These are phyloP conservation scores for Leucopsar rothschildi DNA, from an alignment of 2,113 vertebrate genomes.

Conservation along the genomic window DNA sequence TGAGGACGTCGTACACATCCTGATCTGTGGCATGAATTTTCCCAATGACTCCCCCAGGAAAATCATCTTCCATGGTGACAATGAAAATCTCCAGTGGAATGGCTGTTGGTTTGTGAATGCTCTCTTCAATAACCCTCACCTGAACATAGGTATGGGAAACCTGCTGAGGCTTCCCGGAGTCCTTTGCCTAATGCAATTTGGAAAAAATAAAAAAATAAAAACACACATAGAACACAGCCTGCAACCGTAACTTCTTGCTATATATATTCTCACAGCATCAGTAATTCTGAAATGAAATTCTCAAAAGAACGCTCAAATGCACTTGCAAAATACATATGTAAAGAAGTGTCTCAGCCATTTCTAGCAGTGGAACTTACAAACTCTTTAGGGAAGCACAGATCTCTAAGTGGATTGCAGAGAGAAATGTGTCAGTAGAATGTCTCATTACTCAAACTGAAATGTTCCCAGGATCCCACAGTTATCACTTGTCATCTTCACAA, in stretches of 20 bases:
- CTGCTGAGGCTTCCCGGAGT: constrained; percentile 88
- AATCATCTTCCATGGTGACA: constrained; percentile 97
- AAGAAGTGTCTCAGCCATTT: constrained; percentile 1
- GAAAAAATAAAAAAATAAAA: neutral
- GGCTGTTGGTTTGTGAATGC: constrained; percentile 88
- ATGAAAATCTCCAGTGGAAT: constrained; percentile 92
- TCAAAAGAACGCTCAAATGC: neutral
- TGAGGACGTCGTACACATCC: constrained; percentile 92
- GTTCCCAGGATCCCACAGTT: constrained; percentile 37
- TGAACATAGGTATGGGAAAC: constrained; percentile 81
- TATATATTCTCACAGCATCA: neutral
- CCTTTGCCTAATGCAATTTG: constrained; percentile 78
- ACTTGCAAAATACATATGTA: constrained; percentile 17
- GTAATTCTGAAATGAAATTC: neutral
- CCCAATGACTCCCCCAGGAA: constrained; percentile 94
- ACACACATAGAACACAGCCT: neutral
- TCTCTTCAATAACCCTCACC: constrained; percentile 93
- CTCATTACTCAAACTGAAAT: constrained; percentile 39
- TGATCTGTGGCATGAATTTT: constrained; percentile 95
- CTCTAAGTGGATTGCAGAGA: constrained; percentile 12
- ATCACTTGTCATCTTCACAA: constrained; percentile 1
- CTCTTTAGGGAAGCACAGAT: constrained; percentile 45
- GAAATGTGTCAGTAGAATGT: constrained; percentile 33
- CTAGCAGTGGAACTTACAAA: constrained; percentile 1
- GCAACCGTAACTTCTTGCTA: neutral